Base-by-base conservation (phyloP, 2,888 invertebrate species). In the Theretra japonica region DNA sequence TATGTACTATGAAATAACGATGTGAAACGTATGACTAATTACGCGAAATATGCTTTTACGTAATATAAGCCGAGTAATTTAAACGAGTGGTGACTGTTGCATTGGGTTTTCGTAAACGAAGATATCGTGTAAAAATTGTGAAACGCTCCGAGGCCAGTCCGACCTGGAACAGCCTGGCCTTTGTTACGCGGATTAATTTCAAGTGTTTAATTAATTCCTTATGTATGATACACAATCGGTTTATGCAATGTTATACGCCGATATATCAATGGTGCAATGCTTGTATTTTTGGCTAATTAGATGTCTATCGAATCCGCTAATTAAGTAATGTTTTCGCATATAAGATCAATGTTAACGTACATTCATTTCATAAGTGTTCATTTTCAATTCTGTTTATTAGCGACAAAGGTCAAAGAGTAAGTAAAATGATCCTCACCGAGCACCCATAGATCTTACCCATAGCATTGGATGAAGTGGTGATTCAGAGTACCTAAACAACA, bases 111-210 rank as follows among this genome's bases (percentile, higher is more conserved):
- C 91, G 90, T 87, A 91, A 91, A 91, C 86, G 89, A 90, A 90
- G 89, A 89, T 88, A 91, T 89, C 85, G 84, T 86, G 87, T 86
- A 85, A 87, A 88, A 88, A 84, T 92, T 90, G 88, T 87, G 92
- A 88, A 92, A 92, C 83, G 77, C 70, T 76, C 78, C 87, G 85
- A 88, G 89, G 90, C 84, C 88, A 83, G 70, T 72, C 72, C 75
- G 76, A 76, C 73, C 79, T 80, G 75, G 76, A 79, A 77, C 73
- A 73, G 74, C 77, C 74, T 79, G 82, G 84, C 83, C 83, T 87
- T 86, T 87, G 86, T 89, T 86, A 80, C 82, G 78, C 81, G 80
- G 84, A 83, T 85, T 83, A 82, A 83, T 87, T 84, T 82, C 82
- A 82, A 82, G 74, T 80, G 74, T 79, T 80, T 82, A 84, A 86